Conservation (phyloP, 2,113 vertebrate genomes). For the Elephantulus edwardii region DNA sequence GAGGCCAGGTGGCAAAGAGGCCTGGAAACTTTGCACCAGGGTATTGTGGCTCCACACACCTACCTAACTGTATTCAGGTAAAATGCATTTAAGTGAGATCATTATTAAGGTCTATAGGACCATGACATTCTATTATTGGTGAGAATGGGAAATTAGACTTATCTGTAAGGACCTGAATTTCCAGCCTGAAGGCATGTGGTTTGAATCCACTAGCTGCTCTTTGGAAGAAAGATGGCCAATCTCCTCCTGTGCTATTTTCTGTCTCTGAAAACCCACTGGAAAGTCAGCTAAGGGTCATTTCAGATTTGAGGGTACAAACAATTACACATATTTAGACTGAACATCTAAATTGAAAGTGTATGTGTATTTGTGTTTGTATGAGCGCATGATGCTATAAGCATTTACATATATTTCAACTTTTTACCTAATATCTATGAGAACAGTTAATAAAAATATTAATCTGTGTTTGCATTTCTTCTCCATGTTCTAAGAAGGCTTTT, state of each 20-base stretch:
- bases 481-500: neutral
- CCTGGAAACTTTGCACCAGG: neutral
- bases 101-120: neutral
- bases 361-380: neutral
- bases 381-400: neutral
- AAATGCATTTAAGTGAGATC: neutral
- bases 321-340: neutral
- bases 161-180: too few relatives aligned
- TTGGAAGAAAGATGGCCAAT: too few relatives aligned
- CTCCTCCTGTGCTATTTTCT: too few relatives aligned
- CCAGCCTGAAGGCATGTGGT: too few relatives aligned
- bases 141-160: neutral
- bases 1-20: neutral
- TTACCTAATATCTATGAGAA: neutral
- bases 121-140: neutral
- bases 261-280: too few relatives aligned
- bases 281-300: too few relatives aligned
- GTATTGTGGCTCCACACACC: too few relatives aligned
- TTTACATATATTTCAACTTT: neutral
- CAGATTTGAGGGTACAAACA: too few relatives aligned
- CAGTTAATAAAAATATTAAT: neutral
- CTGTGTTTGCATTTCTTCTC: conserved; percentile 27
- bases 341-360: neutral
- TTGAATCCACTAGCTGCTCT: too few relatives aligned
- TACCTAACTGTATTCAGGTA: neutral